phyloP scores from a whole-genome alignment of 1,140 invertebrate species.

The Drosophila pallidifrons region DNA sequence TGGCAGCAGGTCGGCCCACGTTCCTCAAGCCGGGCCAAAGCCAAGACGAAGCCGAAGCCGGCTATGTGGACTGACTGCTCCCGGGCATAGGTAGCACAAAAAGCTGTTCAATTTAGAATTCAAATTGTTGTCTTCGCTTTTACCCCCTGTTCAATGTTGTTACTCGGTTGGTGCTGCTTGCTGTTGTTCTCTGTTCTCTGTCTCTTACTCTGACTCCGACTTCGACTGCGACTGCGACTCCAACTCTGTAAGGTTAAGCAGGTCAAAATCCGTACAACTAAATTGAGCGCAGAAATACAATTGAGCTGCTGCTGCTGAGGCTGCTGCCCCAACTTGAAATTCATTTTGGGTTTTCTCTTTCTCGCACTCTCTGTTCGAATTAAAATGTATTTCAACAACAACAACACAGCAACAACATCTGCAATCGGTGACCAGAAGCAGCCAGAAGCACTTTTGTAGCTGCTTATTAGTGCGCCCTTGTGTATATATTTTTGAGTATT shows the following conservation, averaged over 20 bases:
- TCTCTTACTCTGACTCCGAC: conserved; percentile 7
- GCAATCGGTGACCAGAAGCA: conserved; percentile 77
- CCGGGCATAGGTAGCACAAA: conserved; percentile 83
- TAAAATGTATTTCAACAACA: conserved; percentile 74
- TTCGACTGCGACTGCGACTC: conserved; percentile 15
- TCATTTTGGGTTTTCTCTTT: conserved; percentile 51
- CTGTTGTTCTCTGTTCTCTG: conserved; percentile 17
- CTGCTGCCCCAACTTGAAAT: conserved; percentile 50
- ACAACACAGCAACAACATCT: conserved; percentile 32
- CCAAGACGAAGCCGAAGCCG: conserved; percentile 30
- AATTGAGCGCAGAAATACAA: conserved; percentile 82
- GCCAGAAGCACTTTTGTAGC: conserved; percentile 81
- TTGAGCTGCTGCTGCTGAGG: conserved; percentile 44
- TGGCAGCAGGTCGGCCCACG: conserved; percentile 81
- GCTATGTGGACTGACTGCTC: conserved; percentile 59
- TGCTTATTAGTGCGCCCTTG: conserved; percentile 74
- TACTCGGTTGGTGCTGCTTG: conserved; percentile 10
- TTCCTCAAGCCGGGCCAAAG: conserved; percentile 39
- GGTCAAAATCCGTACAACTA: conserved; percentile 84
- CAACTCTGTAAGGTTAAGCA: conserved; percentile 75
- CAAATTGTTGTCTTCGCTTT: conserved; percentile 82
- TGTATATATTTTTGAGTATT: conserved; percentile 55
- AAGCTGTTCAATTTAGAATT: conserved; percentile 84
- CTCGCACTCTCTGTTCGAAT: conserved; percentile 52
- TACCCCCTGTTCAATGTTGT: conserved; percentile 27